phyloP scores from a whole-genome alignment of 2,888 invertebrate species.

The Napeogenes sylphis region DNA sequence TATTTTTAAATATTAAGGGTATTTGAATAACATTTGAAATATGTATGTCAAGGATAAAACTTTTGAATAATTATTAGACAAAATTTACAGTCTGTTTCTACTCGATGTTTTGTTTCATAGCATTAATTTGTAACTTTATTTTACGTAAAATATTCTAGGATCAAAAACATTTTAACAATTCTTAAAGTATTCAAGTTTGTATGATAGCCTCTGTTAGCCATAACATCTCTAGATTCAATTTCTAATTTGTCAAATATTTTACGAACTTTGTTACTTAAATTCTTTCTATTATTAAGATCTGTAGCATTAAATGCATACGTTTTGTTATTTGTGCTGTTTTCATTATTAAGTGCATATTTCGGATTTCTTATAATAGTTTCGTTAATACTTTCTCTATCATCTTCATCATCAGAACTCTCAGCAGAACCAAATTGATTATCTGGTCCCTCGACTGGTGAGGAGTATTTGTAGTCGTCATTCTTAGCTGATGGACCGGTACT shows the following conservation, averaged over 20 bases:
- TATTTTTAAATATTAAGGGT: neutral
- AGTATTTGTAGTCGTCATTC: slow-evolving; percentile 77
- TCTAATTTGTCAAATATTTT: slow-evolving; percentile 63
- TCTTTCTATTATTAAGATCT: slow-evolving; percentile 49
- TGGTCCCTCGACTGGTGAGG: slow-evolving; percentile 71
- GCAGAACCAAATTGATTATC: slow-evolving; percentile 85
- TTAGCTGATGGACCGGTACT: slow-evolving; percentile 72
- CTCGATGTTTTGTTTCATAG: neutral
- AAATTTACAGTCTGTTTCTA: neutral
- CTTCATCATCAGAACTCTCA: slow-evolving; percentile 83
- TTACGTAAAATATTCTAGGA: slow-evolving; percentile 13
- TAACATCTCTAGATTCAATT: slow-evolving; percentile 39
- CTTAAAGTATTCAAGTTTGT: neutral
- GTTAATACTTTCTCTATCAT: slow-evolving; percentile 54
- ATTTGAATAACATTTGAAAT: slow-evolving; percentile 1
- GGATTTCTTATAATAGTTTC: slow-evolving; percentile 37
- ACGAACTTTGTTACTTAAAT: slow-evolving; percentile 63
- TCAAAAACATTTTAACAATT: slow-evolving; percentile 7
- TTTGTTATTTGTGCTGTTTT: slow-evolving; percentile 46
- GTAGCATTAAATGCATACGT: slow-evolving; percentile 41
- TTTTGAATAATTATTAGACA: neutral
- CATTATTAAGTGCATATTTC: slow-evolving; percentile 31
- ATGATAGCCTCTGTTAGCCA: slow-evolving; percentile 27
- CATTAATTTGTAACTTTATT: neutral
- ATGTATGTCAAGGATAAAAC: slow-evolving; percentile 5